Evolutionary conservation across 2,888 invertebrate genomes (phyloP), one percentile per base, ranked within the genome.

Genomic region (Vesta saturnalis): DNA sequence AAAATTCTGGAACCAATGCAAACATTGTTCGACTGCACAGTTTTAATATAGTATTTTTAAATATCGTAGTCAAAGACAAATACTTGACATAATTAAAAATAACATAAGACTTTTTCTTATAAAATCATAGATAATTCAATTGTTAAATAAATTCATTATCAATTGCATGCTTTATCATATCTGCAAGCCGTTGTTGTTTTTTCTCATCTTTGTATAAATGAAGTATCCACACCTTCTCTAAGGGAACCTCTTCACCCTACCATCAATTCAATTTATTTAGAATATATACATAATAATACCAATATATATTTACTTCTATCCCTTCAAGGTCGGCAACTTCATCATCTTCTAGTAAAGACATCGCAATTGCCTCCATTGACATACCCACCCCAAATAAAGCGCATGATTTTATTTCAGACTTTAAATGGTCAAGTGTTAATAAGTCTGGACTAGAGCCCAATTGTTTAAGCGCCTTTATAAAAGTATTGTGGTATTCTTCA

Each of bases 81-180:
- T n/a, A n/a, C n/a, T n/a, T n/a, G n/a, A n/a, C n/a, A n/a, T n/a
- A n/a, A n/a, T n/a, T n/a, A n/a, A n/a, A n/a, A n/a, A n/a, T n/a
- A n/a, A n/a, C n/a, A n/a, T n/a, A n/a, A n/a, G n/a, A n/a, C n/a
- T n/a, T n/a, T n/a, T n/a, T n/a, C n/a, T n/a, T n/a, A n/a, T n/a
- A n/a, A n/a, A n/a, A n/a, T n/a, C n/a, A n/a, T n/a, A n/a, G n/a
- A n/a, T n/a, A n/a, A n/a, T n/a, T n/a, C n/a, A n/a, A n/a, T 8
- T 47, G 23, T 47, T 64, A 58, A 3, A 62, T 43, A 56, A 55
- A 62, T 12, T 21, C 43, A 46, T 46, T 62, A 74, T 91, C 89
- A 0, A 90, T 88, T 39, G 89, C 89, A 78, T 91, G 89, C 35
- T 90, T 88, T 5, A 92, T 85, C 21, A 90, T 85, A 70, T 89